phyloP scores from a whole-genome alignment of 2,888 invertebrate genomes.

The Anthoptus insignis region DNA sequence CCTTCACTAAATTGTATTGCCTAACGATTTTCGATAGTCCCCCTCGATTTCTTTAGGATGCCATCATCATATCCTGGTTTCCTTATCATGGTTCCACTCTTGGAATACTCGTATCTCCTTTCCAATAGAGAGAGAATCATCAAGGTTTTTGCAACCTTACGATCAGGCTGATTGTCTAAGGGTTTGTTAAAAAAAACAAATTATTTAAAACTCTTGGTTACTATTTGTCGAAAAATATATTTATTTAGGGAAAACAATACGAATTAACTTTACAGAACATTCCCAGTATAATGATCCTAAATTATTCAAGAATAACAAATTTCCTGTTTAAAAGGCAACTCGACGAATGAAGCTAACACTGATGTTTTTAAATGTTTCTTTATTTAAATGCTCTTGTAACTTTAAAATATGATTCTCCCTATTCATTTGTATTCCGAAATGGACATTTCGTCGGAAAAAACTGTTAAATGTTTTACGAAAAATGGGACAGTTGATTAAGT shows the following conservation, averaged over 20 bases:
- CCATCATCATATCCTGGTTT: too few relatives aligned
- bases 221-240: too few relatives aligned
- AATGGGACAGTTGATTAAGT: not conserved
- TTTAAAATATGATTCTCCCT: conserved; percentile 5
- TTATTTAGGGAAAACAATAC: conserved; percentile 3
- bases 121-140: too few relatives aligned
- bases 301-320: conserved; percentile 29
- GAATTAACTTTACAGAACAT: conserved; percentile 12
- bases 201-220: too few relatives aligned
- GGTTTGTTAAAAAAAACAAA: too few relatives aligned
- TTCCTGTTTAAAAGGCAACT: conserved; percentile 13
- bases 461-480: not conserved
- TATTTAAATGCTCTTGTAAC: conserved; percentile 5
- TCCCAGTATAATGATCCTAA: conserved; percentile 9
- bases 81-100: too few relatives aligned
- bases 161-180: too few relatives aligned
- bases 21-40: too few relatives aligned
- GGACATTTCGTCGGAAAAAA: not conserved
- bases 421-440: not conserved
- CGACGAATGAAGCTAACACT: conserved; percentile 15
- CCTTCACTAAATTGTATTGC: too few relatives aligned
- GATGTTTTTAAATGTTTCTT: conserved; percentile 12
- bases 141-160: too few relatives aligned
- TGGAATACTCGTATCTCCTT: too few relatives aligned
- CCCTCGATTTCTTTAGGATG: too few relatives aligned